Conservation (phyloP, 2,888 invertebrate species). For the Apantesis nais region DNA sequence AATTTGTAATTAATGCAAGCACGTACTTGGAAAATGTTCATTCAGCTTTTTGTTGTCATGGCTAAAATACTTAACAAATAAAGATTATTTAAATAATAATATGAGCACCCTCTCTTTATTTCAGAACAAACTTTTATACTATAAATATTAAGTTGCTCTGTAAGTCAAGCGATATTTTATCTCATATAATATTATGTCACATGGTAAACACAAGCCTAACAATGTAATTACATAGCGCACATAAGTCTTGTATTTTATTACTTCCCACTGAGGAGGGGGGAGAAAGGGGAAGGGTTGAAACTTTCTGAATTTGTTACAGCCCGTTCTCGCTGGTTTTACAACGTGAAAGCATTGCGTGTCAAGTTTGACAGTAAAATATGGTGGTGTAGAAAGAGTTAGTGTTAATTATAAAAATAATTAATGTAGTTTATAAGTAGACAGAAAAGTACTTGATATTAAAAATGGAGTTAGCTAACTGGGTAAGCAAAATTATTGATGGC, state of each 20-base stretch:
- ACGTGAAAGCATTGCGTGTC: slow-evolving; percentile 5
- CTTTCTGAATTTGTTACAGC: not conserved
- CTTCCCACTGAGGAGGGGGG: not conserved
- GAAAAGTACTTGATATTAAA: not conserved
- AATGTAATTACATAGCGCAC: slow-evolving; percentile 14
- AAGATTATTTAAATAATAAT: no score
- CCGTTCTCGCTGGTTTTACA: not conserved
- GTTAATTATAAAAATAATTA: not conserved
- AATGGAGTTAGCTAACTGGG: not conserved
- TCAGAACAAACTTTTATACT: not conserved
- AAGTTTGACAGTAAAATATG: not conserved
- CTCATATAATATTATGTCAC: not conserved
- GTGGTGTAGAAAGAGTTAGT: not conserved
- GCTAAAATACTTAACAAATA: no score
- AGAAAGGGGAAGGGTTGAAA: not conserved
- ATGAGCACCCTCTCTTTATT: not conserved
- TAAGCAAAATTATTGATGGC: not conserved
- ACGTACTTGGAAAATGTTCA: no score
- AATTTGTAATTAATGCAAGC: no score
- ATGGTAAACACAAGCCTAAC: slow-evolving; percentile 2
- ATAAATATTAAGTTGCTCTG: not conserved
- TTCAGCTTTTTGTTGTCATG: no score
- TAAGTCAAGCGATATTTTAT: not conserved
- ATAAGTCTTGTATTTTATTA: slow-evolving; percentile 2
- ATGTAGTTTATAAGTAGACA: not conserved